A percentile compares a stretch with the other conserved stretches of the same genome.
Conservation (phyloP, 2,113 vertebrate genomes). For the Calidris pugnax region DNA sequence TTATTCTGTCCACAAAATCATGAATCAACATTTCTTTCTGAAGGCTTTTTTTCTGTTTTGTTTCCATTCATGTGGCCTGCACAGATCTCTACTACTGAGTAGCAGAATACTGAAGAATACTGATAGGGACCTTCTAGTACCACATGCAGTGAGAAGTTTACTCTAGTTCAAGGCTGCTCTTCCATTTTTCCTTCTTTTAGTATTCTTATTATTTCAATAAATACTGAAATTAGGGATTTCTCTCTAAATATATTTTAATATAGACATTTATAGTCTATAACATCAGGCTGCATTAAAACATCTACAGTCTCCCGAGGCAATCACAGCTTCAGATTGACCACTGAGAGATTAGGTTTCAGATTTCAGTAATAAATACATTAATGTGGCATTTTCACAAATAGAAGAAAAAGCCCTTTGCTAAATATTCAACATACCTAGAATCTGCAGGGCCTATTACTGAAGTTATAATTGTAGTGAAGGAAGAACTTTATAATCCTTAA, state of each 20-base stretch:
- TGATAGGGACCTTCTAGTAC: conserved; percentile 82
- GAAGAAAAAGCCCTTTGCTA: not conserved
- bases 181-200: not conserved
- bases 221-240: not conserved
- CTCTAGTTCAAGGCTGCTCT: not conserved
- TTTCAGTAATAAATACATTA: not conserved
- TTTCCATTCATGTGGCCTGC: conserved; percentile 80
- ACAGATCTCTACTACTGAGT: conserved; percentile 60
- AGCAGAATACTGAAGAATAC: conserved; percentile 78
- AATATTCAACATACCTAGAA: not conserved
- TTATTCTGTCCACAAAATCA: not conserved
- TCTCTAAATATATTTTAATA: not conserved
- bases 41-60: conserved; percentile 78
- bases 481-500: not conserved
- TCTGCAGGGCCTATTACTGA: not conserved
- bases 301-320: not conserved
- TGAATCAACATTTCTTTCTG: conserved; percentile 31
- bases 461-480: not conserved
- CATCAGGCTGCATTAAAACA: not conserved
- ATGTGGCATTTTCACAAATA: not conserved
- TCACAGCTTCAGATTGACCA: not conserved
- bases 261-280: not conserved
- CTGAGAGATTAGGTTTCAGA: not conserved
- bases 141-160: not conserved
- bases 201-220: not conserved